Evolutionary conservation across 2,113 vertebrate genomes (phyloP).

Genomic region (Dicentrarchus labrax): DNA sequence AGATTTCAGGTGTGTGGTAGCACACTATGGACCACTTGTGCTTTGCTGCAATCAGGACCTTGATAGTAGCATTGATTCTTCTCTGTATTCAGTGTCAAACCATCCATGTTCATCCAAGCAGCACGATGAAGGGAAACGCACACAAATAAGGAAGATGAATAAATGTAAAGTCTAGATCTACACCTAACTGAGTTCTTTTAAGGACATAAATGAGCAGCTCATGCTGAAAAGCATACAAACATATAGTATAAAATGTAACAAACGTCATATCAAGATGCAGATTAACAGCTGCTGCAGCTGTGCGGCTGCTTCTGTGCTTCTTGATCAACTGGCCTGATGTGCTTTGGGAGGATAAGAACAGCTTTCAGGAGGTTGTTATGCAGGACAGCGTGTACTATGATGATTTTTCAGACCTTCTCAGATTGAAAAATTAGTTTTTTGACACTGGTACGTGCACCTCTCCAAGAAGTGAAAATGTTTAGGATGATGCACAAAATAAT

Average conservation of each 20-base stretch:
- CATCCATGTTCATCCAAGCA: not conserved
- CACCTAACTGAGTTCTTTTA: not conserved
- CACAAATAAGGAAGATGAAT: not conserved
- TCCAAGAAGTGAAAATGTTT: not conserved
- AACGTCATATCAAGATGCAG: slow-evolving; percentile 25
- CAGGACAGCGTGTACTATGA: not conserved
- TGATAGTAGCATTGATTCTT: not conserved
- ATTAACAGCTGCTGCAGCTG: slow-evolving; percentile 34
- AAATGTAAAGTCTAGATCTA: not conserved
- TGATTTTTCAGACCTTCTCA: not conserved
- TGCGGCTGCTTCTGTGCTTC: not conserved
- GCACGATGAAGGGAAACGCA: not conserved
- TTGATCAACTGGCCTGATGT: slow-evolving; percentile 11
- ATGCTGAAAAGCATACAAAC: not conserved
- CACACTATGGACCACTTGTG: not conserved
- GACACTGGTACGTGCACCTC: not conserved
- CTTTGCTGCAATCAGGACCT: not conserved
- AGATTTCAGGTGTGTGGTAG: not conserved
- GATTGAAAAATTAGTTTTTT: not conserved
- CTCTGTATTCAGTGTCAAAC: not conserved
- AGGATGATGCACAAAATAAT: not conserved
- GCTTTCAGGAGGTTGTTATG: slow-evolving; percentile 19
- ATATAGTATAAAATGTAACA: not conserved
- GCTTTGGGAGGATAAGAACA: slow-evolving; percentile 10
- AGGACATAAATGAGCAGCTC: not conserved